Conservation (phyloP, 2,797 vertebrate species). For the Euphonia xanthogaster region DNA sequence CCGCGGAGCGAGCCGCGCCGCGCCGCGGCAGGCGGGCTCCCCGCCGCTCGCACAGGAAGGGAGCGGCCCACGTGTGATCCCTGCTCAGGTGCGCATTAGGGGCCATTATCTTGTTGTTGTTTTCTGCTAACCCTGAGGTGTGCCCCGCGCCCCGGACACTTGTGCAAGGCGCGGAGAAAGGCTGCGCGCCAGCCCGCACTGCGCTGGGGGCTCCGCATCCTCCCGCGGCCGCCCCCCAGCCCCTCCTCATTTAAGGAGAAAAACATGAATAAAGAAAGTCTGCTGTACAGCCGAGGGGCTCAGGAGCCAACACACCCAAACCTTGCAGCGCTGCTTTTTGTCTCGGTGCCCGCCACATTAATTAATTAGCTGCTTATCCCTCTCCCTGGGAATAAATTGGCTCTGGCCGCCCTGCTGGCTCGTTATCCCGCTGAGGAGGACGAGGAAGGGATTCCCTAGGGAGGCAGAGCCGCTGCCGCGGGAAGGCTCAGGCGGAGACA, state of each 20-base stretch:
- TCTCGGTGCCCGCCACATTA: not conserved
- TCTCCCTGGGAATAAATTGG: not conserved
- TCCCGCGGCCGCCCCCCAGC: not conserved
- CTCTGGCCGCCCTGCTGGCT: not conserved
- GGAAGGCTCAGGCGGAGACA: not conserved
- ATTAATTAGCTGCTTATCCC: constrained; percentile 12
- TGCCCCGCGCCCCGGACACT: not conserved
- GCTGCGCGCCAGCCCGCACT: not conserved
- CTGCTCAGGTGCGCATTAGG: constrained; percentile 35
- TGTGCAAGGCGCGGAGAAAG: not conserved
- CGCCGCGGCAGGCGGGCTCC: not conserved
- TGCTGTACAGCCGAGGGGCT: not conserved
- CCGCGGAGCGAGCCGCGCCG: not conserved
- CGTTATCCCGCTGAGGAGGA: not conserved
- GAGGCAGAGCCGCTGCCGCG: not conserved
- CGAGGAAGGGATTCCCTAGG: rapidly evolving
- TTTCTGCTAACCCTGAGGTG: not conserved
- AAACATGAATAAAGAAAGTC: not conserved
- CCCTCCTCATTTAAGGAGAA: not conserved
- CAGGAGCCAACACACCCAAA: not conserved
- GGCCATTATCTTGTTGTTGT: constrained; percentile 47
- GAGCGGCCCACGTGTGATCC: constrained; percentile 39
- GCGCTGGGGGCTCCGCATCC: not conserved
- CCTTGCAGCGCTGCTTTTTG: not conserved
- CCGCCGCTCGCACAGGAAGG: constrained; percentile 43